Percentiles rank a stretch among this genome's conserved stretches.
phyloP scores from a whole-genome alignment of 1,140 invertebrate genomes.

The Papilio machaon region DNA sequence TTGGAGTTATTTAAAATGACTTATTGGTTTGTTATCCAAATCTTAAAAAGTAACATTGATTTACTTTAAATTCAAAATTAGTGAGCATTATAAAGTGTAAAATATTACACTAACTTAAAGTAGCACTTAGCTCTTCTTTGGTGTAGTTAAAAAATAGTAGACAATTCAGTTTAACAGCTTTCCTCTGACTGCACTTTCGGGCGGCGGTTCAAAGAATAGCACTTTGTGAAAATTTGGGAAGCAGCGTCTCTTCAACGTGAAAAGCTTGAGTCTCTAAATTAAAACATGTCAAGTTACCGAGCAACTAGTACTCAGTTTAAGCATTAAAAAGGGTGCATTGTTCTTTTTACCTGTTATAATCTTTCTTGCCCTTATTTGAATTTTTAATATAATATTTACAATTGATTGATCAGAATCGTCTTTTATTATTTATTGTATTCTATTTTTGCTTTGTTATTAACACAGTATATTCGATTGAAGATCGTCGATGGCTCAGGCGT shows the following conservation, averaged over 20 bases:
- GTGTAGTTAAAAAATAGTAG: conserved; percentile 3
- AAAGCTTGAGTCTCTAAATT: conserved; percentile 26
- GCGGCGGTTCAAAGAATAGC: conserved; percentile 20
- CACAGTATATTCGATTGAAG: too few species aligned
- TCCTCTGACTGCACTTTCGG: background rate
- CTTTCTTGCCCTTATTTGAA: background rate
- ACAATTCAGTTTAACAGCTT: conserved; percentile 20
- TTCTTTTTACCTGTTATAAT: background rate
- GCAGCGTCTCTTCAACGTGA: conserved; percentile 4
- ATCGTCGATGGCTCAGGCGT: too few species aligned
- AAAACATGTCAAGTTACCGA: conserved; percentile 14
- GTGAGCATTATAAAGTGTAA: background rate
- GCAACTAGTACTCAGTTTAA: conserved; percentile 10
- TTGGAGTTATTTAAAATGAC: background rate
- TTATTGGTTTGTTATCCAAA: background rate
- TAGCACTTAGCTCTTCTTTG: conserved; percentile 10
- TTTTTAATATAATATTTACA: background rate
- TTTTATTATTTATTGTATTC: background rate
- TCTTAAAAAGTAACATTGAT: background rate
- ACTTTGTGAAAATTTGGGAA: conserved; percentile 18
- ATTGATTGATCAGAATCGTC: background rate
- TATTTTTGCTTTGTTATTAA: too few species aligned
- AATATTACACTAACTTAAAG: conserved; percentile 4
- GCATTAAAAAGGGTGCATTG: background rate
- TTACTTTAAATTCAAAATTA: background rate